Evolutionary conservation across 2,888 invertebrate genomes (phyloP).

Genomic region (Cactoblastis cactorum): DNA sequence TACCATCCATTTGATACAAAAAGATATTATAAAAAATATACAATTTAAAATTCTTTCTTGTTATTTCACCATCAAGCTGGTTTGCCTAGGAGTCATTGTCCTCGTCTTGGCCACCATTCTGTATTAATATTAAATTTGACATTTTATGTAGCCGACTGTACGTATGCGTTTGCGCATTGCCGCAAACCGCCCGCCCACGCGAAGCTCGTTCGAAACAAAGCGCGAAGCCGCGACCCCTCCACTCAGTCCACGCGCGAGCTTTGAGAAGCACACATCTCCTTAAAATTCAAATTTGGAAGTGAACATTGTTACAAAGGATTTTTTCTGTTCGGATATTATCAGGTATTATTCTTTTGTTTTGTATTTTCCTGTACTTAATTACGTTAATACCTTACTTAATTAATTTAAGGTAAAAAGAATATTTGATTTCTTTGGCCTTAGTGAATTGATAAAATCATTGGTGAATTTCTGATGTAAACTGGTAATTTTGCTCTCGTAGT

Average conservation of each 20-base stretch:
- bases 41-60: too few species aligned
- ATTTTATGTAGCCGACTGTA: not conserved
- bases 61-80: too few species aligned
- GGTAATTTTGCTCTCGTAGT: too few species aligned
- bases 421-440: too few species aligned
- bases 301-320: slow-evolving; percentile 28
- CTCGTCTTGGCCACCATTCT: too few species aligned
- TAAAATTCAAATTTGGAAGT: slow-evolving; percentile 25
- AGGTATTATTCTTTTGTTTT: slow-evolving; percentile 34
- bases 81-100: too few species aligned
- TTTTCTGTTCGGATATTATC: slow-evolving; percentile 23
- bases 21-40: too few species aligned
- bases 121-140: not conserved
- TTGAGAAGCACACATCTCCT: slow-evolving; percentile 52
- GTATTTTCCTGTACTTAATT: not conserved
- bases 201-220: slow-evolving; percentile 60
- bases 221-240: slow-evolving; percentile 39
- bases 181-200: slow-evolving; percentile 51
- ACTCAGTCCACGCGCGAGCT: slow-evolving; percentile 66
- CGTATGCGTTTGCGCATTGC: slow-evolving; percentile 4
- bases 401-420: too few species aligned
- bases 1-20: too few species aligned
- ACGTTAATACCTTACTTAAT: too few species aligned
- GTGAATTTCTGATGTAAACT: too few species aligned
- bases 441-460: too few species aligned